Evolutionary conservation across 1,140 invertebrate genomes (phyloP), one percentile per base, ranked within the genome.

Genomic region (Pygmarrhopalites habei): DNA sequence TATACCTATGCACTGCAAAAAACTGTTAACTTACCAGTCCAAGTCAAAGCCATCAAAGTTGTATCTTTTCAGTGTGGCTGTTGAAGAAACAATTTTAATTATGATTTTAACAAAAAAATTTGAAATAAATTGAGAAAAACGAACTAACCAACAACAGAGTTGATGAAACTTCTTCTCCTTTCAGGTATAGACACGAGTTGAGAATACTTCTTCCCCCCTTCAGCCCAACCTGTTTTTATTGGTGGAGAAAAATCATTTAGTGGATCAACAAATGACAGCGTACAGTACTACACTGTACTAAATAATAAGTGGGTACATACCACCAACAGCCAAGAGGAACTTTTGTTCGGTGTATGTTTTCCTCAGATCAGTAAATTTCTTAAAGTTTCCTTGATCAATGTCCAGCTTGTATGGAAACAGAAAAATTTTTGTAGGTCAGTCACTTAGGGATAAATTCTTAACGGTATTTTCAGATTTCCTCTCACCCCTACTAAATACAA

Each of bases 321-420:
- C 68, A 17, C 68, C 68, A 1, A 94, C 86, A 0, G 90, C 89
- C 1, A 93, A 79, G 71, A 83, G 77, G 5, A 89, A 82, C 74
- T 91, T 91, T 12, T 92, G 75, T 21, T 82, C 73, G 0, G 90
- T 88, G 74, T 88, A 82, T 21, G 82, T 85, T 15, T 80, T 73
- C 30, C 83, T 85, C 1, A 95, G 76, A 5, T 79, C 77, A 0
- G 87, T 90, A 72, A 95, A 94, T 69, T 89, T 88, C n/a, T 77
- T 77, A 76, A 89, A 95, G 1, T 90, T 90, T 71, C 81, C 82
- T 66, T 87, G 77, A 7, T 87, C 81, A 2, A 87, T 79, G 70
- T 91, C 89, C 66, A 89, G 69, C 81, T 86, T 69, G 17, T 17
- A 21, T 12, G 39, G 21, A 49, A 49, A 49, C 14, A 49, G 12